A percentile compares a stretch with the other conserved stretches of the same genome.
phyloP scores from a whole-genome alignment of 1,140 invertebrate species.

The Drosophila serrata region DNA sequence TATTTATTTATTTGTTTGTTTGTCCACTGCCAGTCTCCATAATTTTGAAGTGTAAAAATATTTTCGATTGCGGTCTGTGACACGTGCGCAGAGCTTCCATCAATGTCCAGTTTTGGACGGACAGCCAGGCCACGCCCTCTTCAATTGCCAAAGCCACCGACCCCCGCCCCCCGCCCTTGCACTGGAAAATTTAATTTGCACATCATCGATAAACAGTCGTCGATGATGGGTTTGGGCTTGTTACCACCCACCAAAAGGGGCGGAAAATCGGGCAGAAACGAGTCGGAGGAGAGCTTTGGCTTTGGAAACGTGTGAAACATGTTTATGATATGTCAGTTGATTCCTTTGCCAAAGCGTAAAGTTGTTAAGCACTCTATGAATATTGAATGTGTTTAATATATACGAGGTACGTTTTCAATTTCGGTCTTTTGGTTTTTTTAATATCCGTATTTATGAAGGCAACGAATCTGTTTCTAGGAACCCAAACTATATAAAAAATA shows the following conservation, averaged over 20 bases:
- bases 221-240: slow-evolving; percentile 27
- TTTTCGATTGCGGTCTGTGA: slow-evolving; percentile 71
- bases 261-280: not conserved
- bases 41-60: slow-evolving; percentile 77
- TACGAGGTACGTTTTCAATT: slow-evolving; percentile 34
- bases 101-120: slow-evolving; percentile 48
- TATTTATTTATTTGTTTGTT: slow-evolving; percentile 70
- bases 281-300: not conserved
- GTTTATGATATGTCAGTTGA: slow-evolving; percentile 57
- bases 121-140: slow-evolving; percentile 22
- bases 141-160: slow-evolving; percentile 17
- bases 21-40: slow-evolving; percentile 43
- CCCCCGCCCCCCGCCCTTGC: slow-evolving; percentile 21
- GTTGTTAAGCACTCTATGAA: slow-evolving; percentile 48
- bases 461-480: slow-evolving; percentile 1
- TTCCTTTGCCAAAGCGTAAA: slow-evolving; percentile 46
- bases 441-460: slow-evolving; percentile 11
- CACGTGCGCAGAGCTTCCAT: slow-evolving; percentile 73
- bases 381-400: slow-evolving; percentile 36
- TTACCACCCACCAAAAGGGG: slow-evolving; percentile 2
- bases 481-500: not conserved
- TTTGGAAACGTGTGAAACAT: slow-evolving; percentile 39
- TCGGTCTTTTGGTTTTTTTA: slow-evolving; percentile 25
- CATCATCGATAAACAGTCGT: slow-evolving; percentile 75
- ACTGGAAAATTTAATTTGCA: slow-evolving; percentile 76